These are phyloP conservation scores for Siniperca undulata DNA, from an alignment of 2,797 vertebrate species.

Conservation along the genomic window DNA sequence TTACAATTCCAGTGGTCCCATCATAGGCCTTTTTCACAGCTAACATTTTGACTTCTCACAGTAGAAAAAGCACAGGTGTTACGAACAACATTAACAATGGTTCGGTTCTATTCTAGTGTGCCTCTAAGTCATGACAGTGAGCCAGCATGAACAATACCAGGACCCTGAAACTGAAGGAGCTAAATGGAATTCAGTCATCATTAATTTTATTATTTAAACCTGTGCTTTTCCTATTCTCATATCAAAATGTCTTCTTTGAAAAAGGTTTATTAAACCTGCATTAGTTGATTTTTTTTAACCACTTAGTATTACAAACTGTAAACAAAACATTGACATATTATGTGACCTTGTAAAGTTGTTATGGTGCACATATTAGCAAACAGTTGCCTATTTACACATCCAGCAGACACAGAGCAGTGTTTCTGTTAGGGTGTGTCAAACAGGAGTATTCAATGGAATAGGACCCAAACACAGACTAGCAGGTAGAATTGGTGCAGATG, in stretches of 20 bases:
- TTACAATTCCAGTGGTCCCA: too few species aligned
- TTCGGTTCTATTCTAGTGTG: not conserved
- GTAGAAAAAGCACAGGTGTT: not conserved
- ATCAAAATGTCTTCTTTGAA: not conserved
- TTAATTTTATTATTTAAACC: not conserved
- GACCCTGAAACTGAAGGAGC: not conserved
- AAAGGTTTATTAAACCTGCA: not conserved
- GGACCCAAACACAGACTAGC: too few species aligned
- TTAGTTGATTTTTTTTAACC: not conserved
- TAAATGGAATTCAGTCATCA: not conserved
- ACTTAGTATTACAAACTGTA: not conserved
- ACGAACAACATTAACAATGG: not conserved
- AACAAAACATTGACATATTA: not conserved
- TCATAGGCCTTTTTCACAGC: not conserved
- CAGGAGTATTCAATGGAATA: too few species aligned
- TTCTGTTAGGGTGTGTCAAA: too few species aligned
- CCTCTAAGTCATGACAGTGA: not conserved
- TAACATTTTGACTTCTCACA: not conserved
- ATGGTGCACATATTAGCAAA: not conserved
- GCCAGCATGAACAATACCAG: not conserved
- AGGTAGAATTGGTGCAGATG: too few species aligned
- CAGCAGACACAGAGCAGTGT: not conserved
- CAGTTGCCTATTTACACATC: too few species aligned
- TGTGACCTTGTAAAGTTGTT: not conserved
- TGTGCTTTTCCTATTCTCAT: not conserved